A percentile compares a stretch with the other conserved stretches of the same genome.
These are phyloP conservation scores for Ectemnius lituratus DNA, from an alignment of 2,888 invertebrate species.

Conservation along the genomic window DNA sequence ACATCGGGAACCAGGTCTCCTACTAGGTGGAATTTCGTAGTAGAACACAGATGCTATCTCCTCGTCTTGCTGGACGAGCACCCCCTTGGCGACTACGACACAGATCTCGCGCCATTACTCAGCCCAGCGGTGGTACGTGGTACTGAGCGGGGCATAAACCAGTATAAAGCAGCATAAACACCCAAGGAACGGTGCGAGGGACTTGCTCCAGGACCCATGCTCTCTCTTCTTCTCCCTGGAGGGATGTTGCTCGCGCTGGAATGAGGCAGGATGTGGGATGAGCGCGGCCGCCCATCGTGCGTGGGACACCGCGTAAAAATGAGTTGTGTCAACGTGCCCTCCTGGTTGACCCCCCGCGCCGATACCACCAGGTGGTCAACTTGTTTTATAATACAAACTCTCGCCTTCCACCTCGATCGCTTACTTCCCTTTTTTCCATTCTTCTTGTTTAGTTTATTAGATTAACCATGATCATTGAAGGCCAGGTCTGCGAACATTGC, in stretches of 20 bases:
- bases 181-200: slow-evolving; percentile 14
- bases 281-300: slow-evolving; percentile 74
- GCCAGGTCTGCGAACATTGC: too few species aligned
- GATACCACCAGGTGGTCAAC: slow-evolving; percentile 70
- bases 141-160: slow-evolving; percentile 34
- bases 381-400: slow-evolving; percentile 64
- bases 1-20: too few species aligned
- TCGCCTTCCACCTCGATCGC: slow-evolving; percentile 20
- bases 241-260: too few species aligned
- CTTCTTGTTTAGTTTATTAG: too few species aligned
- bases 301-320: slow-evolving; percentile 75
- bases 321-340: slow-evolving; percentile 75
- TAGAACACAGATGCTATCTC: slow-evolving; percentile 61
- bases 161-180: slow-evolving; percentile 42
- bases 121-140: slow-evolving; percentile 52
- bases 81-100: slow-evolving; percentile 58
- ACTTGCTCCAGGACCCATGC: slow-evolving; percentile 33
- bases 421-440: slow-evolving; percentile 16
- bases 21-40: slow-evolving; percentile 4
- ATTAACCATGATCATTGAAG: too few species aligned
- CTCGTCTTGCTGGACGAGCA: slow-evolving; percentile 26
- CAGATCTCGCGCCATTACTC: slow-evolving; percentile 74
- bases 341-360: slow-evolving; percentile 66
- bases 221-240: too few species aligned
- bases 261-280: slow-evolving; percentile 41